Evolutionary conservation across 2,888 invertebrate genomes (phyloP), one percentile per base, ranked within the genome.

Genomic region (Xestia rhomboidea): DNA sequence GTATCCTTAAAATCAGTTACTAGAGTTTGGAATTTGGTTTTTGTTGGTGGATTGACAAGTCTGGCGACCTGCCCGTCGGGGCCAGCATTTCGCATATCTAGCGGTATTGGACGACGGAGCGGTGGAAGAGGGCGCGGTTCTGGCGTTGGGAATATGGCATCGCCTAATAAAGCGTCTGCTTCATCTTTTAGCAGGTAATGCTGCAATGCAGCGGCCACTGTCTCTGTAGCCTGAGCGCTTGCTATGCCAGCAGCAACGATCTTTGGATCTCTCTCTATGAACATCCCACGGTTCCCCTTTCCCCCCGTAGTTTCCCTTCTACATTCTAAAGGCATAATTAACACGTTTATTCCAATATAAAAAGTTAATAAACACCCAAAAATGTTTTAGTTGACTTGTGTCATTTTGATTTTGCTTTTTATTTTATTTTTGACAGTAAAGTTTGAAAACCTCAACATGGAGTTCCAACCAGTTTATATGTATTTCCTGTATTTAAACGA

Each of bases 231-330:
- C 74, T 96, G 95, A 51, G 92, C 92, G 44, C 93, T 91, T 0
- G 95, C 93, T 63, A 95, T 49, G 0, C 96, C 96, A 2, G 96
- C 96, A 4, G 96, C 94, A 82, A 95, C 95, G 64, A 96, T 88
- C 30, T 90, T 93, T n/a, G 92, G 90, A 77, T 93, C 91, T 79
- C 96, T 93, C 76, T 96, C 95, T 74, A 93, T 92, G 71, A 94
- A 95, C 92, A 91, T 94, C 0, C 94, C 95, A 24, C 82, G 54
- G 76, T 96, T 96, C 6, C 96, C 96, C 79, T 96, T 96, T 0
- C 96, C 96, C 38, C 96, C 96, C 0, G 93, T 91, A 18, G 94
- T 94, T 30, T 90, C 90, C 79, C 88, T 90, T 76, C 93, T 90
- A 81, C 94, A 95, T 82, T 94, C 92, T 67, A 93, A 90, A 64